Conservation (phyloP, 2,888 invertebrate species). For the Rhingia rostrata region DNA sequence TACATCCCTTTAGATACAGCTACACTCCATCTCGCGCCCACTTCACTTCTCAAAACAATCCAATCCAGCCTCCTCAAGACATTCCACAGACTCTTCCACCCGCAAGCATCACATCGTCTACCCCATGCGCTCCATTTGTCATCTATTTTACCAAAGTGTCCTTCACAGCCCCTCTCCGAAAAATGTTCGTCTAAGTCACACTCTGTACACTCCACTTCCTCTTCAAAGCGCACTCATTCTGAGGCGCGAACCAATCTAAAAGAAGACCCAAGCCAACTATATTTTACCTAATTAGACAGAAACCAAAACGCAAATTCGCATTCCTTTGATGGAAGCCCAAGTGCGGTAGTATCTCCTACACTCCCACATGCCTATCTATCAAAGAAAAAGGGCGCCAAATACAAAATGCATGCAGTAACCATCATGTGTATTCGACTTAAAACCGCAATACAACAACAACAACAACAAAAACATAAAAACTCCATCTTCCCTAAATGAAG, state of each 20-base stretch:
- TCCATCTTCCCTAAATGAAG: conserved; percentile 7
- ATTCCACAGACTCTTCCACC: no score
- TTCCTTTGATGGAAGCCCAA: conserved; percentile 18
- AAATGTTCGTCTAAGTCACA: conserved; percentile 15
- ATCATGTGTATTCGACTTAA: not conserved
- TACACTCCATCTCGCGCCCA: no score
- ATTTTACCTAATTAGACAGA: conserved; percentile 49
- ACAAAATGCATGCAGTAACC: conserved; percentile 4
- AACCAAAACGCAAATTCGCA: conserved; percentile 6
- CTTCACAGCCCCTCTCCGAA: not conserved
- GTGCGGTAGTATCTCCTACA: conserved; percentile 6
- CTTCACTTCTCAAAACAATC: no score
- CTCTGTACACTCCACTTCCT: conserved; percentile 26
- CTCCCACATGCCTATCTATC: conserved; percentile 5
- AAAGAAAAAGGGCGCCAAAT: conserved; percentile 15
- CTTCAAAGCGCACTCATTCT: conserved; percentile 2
- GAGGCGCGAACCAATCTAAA: conserved; percentile 1
- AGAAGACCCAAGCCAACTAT: conserved; percentile 18
- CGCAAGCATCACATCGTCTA: conserved; percentile 2
- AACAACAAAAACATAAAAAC: conserved; percentile 5
- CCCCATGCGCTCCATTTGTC: conserved; percentile 3
- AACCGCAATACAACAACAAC: conserved; percentile 1
- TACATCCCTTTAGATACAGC: no score
- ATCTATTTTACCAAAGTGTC: conserved; percentile 3
- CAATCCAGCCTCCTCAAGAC: no score